A percentile compares a stretch with the other conserved stretches of the same genome.
Evolutionary conservation across 2,888 invertebrate species (phyloP).

Genomic region (Aleiodes testaceus): DNA sequence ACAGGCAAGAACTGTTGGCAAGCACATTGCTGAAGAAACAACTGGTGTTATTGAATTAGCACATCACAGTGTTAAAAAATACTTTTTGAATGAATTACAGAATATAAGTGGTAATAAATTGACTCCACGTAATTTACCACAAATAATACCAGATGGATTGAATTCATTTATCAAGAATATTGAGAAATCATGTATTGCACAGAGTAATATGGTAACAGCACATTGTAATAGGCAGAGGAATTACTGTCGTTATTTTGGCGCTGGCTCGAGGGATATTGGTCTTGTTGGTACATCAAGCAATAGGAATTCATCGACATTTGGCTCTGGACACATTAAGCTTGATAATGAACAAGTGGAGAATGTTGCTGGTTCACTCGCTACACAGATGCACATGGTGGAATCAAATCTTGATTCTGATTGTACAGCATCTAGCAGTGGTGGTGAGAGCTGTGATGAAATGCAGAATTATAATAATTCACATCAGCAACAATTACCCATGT

Average conservation of each 20-base stretch:
- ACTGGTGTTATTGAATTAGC: slow-evolving; percentile 85
- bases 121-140: slow-evolving; percentile 64
- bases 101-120: slow-evolving; percentile 59
- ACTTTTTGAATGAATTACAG: slow-evolving; percentile 67
- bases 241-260: slow-evolving; percentile 75
- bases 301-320: slow-evolving; percentile 66
- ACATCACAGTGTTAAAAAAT: slow-evolving; percentile 76
- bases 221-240: slow-evolving; percentile 60
- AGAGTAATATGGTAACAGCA: slow-evolving; percentile 65
- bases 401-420: slow-evolving; percentile 91
- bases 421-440: slow-evolving; percentile 94
- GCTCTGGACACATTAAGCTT: slow-evolving; percentile 65
- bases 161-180: slow-evolving; percentile 67
- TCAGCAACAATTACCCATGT: slow-evolving; percentile 86
- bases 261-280: slow-evolving; percentile 72
- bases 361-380: slow-evolving; percentile 82
- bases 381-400: slow-evolving; percentile 84
- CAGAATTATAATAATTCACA: slow-evolving; percentile 84
- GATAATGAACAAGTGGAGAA: slow-evolving; percentile 78
- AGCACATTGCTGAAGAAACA: slow-evolving; percentile 86
- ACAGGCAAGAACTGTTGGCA: slow-evolving; percentile 84
- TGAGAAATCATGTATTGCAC: slow-evolving; percentile 67
- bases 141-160: slow-evolving; percentile 62
- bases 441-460: slow-evolving; percentile 94
- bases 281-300: slow-evolving; percentile 51